Evolutionary conservation across 2,797 vertebrate genomes (phyloP).

Genomic region (Argentina silus): DNA sequence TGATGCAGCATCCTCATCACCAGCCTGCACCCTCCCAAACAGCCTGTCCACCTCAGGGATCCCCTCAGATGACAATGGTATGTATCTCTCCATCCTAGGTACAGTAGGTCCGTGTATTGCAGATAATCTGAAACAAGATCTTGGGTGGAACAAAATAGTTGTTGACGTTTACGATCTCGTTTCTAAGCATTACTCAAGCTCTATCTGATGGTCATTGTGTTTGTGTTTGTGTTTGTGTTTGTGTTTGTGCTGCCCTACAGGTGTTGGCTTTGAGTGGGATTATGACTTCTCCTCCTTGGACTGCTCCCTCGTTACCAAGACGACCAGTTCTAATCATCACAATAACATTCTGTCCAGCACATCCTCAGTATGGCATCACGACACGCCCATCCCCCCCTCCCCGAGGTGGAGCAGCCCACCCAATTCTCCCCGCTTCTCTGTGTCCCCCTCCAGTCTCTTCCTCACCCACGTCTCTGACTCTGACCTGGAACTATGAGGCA

Average conservation of each 20-base stretch:
- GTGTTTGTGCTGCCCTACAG: constrained; percentile 65
- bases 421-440: constrained; percentile 23
- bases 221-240: constrained; percentile 29
- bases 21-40: constrained; percentile 19
- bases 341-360: constrained; percentile 63
- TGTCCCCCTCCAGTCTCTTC: constrained; percentile 61
- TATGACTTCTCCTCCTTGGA: constrained; percentile 89
- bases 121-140: background rate
- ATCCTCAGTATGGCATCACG: constrained; percentile 65
- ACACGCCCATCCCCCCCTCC: constrained; percentile 75
- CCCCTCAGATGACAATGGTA: constrained; percentile 52
- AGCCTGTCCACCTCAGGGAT: constrained; percentile 22
- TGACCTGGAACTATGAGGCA: constrained; percentile 88
- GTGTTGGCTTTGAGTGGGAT: constrained; percentile 90
- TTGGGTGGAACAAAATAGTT: background rate
- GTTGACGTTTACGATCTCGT: too few relatives aligned
- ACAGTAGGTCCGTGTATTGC: too few relatives aligned
- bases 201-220: background rate
- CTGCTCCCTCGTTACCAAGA: constrained; percentile 77
- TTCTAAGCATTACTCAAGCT: too few relatives aligned
- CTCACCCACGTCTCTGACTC: constrained; percentile 87
- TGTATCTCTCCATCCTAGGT: background rate
- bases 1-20: background rate
- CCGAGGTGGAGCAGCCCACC: constrained; percentile 18
- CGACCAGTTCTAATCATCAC: constrained; percentile 36